These are phyloP conservation scores for Magallana ariakensis DNA, from an alignment of 1,140 invertebrate species.

Conservation along the genomic window DNA sequence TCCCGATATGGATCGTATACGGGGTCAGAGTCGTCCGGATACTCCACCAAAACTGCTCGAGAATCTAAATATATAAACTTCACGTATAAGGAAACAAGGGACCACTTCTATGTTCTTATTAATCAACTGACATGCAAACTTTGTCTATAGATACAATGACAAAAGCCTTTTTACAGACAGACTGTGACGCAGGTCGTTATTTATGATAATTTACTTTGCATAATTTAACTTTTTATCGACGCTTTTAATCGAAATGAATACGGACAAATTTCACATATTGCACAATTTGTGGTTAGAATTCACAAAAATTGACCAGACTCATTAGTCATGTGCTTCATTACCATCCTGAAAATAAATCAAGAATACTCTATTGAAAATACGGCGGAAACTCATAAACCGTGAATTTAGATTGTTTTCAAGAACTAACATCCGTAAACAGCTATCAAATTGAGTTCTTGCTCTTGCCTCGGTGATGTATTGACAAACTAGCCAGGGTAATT, in stretches of 20 bases:
- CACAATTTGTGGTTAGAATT: neutral
- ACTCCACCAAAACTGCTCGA: slow-evolving; percentile 54
- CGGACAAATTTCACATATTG: neutral
- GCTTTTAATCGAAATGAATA: neutral
- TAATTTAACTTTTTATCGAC: neutral
- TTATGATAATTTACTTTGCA: slow-evolving; percentile 7
- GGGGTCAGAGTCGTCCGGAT: slow-evolving; percentile 47
- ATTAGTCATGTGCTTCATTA: neutral
- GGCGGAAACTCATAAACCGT: neutral
- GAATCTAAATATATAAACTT: slow-evolving; percentile 51
- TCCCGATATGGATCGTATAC: slow-evolving; percentile 52
- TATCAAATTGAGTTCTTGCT: neutral
- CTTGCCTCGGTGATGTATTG: neutral
- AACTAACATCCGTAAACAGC: neutral
- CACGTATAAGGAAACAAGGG: neutral
- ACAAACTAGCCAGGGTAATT: too few species aligned
- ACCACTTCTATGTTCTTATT: neutral
- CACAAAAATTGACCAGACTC: neutral
- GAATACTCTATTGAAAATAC: neutral
- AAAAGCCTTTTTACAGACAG: neutral
- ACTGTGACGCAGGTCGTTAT: neutral
- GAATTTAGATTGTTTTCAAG: neutral
- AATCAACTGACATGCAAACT: neutral
- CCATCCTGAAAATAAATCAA: neutral
- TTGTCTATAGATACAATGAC: neutral